Conservation (phyloP, 2,797 vertebrate species). For the Melopsittacus undulatus region DNA sequence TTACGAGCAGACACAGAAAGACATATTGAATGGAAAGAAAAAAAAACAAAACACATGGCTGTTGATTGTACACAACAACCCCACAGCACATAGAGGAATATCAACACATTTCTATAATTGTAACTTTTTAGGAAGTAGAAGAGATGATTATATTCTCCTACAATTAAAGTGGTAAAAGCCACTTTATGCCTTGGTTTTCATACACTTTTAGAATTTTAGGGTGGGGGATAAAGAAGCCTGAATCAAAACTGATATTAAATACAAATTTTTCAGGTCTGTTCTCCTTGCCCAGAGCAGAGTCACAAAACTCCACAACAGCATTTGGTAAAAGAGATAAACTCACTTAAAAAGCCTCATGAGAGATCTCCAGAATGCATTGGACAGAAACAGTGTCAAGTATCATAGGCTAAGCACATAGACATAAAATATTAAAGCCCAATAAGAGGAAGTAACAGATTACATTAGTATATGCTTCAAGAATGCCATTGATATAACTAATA, state of each 20-base stretch:
- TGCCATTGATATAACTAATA: neutral
- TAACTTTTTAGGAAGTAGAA: neutral
- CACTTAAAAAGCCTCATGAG: neutral
- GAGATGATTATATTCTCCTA: neutral
- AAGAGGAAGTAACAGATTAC: neutral
- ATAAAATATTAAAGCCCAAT: neutral
- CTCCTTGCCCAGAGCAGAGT: neutral
- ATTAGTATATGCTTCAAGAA: neutral
- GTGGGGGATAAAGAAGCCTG: neutral
- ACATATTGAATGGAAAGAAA: neutral
- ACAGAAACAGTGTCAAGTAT: neutral
- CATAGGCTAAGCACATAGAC: rapidly evolving
- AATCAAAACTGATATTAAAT: neutral
- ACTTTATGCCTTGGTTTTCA: neutral
- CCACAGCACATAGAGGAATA: neutral
- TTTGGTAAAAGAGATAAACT: neutral
- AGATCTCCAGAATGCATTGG: neutral
- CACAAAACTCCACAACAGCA: neutral
- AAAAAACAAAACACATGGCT: neutral
- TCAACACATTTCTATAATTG: neutral
- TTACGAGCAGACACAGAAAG: neutral
- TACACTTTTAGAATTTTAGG: neutral
- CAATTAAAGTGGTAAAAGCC: neutral
- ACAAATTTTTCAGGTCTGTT: neutral
- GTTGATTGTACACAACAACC: neutral